Percentiles rank a stretch among this genome's conserved stretches.
phyloP scores from a whole-genome alignment of 2,797 vertebrate genomes.

The Rhabdophis nuchalis region DNA sequence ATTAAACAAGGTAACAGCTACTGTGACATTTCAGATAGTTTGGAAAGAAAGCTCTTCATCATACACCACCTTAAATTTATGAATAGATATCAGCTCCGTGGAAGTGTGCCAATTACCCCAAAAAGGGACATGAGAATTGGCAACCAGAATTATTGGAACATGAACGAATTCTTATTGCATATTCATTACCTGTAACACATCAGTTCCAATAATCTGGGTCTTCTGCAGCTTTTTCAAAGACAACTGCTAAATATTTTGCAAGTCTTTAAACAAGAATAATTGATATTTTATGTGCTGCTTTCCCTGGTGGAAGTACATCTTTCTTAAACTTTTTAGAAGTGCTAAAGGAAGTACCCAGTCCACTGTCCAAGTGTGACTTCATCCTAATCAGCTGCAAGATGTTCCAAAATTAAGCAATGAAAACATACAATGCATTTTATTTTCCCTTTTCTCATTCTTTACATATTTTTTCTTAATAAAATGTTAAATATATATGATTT shows the following conservation, averaged over 20 bases:
- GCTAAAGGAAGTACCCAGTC: background rate
- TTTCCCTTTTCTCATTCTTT: background rate
- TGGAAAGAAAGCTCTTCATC: slow-evolving; percentile 1
- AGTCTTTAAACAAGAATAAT: background rate
- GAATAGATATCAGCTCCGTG: background rate
- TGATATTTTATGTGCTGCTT: background rate
- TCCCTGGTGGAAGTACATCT: background rate
- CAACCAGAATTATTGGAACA: background rate
- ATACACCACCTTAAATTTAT: slow-evolving; percentile 13
- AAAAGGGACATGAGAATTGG: background rate
- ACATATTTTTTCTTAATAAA: background rate
- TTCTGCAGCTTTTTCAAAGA: background rate
- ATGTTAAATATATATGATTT: background rate
- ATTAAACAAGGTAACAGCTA: slow-evolving; percentile 43
- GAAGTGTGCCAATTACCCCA: background rate
- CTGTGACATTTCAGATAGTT: slow-evolving; percentile 31
- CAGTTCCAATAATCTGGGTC: background rate
- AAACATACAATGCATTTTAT: background rate
- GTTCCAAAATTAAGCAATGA: background rate
- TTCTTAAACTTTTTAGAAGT: background rate
- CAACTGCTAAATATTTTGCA: background rate
- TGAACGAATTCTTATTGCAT: slow-evolving; percentile 9
- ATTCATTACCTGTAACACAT: background rate
- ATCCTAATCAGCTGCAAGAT: background rate
- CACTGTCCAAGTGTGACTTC: background rate